Percentiles rank a stretch among this genome's conserved stretches.
Conservation (phyloP, 1,140 invertebrate species). For the Aphaenogaster rudis region DNA sequence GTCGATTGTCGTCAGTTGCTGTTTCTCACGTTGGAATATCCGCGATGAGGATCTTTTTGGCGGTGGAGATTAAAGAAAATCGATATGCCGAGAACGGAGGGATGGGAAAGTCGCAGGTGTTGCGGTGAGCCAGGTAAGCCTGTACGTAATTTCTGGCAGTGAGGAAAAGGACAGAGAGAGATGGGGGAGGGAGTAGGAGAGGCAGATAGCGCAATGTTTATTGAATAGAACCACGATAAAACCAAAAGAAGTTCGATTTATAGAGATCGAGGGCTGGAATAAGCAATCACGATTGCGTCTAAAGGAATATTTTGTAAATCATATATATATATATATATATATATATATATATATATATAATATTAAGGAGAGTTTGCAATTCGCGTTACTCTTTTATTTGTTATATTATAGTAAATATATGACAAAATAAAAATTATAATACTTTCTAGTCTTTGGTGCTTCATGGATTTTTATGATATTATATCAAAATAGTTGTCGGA, state of each 20-base stretch:
- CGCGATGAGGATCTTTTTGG: conserved; percentile 64
- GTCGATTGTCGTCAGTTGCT: conserved; percentile 55
- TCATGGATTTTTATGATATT: conserved; percentile 12
- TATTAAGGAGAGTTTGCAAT: neutral
- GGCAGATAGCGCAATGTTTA: conserved; percentile 48
- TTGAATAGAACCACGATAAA: conserved; percentile 50
- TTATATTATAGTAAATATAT: neutral
- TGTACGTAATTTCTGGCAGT: conserved; percentile 68
- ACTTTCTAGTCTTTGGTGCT: no score
- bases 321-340: neutral
- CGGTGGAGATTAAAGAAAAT: conserved; percentile 72
- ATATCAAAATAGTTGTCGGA: neutral
- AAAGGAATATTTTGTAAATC: neutral
- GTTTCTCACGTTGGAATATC: conserved; percentile 58
- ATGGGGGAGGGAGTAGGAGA: neutral
- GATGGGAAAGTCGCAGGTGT: conserved; percentile 71
- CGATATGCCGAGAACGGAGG: conserved; percentile 55
- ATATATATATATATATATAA: neutral
- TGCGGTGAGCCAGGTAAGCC: conserved; percentile 56
- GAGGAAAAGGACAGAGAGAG: conserved; percentile 31
- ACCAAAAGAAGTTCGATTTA: conserved; percentile 38
- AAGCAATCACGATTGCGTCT: neutral
- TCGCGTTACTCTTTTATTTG: neutral
- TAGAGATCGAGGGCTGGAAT: conserved; percentile 1
- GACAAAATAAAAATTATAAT: neutral